These are phyloP conservation scores for Hippocampus comes DNA, from an alignment of 2,113 vertebrate species.

Conservation along the genomic window DNA sequence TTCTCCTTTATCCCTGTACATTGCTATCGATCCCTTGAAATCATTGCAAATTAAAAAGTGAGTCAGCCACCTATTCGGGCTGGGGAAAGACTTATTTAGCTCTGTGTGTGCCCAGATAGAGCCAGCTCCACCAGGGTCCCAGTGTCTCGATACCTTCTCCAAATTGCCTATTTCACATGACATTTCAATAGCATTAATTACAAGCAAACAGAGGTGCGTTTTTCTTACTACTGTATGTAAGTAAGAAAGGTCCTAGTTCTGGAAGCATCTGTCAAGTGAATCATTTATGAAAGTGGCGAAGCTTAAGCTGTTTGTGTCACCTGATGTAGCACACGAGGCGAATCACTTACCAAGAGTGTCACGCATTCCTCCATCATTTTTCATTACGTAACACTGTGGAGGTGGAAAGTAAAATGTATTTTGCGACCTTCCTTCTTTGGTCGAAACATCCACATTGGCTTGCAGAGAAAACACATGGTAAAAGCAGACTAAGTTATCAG, in stretches of 20 bases:
- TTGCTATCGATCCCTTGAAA: too few species aligned
- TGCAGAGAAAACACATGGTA: slow-evolving; percentile 28
- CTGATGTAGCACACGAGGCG: slow-evolving; percentile 1
- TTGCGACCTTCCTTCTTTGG: slow-evolving; percentile 10
- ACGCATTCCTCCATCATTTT: slow-evolving; percentile 27
- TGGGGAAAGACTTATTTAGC: too few species aligned
- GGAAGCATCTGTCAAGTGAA: slow-evolving; percentile 13
- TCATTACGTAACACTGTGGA: neutral
- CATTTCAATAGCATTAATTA: slow-evolving; percentile 2
- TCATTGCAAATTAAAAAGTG: too few species aligned
- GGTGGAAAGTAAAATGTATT: neutral
- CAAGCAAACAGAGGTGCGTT: neutral
- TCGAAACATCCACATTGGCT: neutral
- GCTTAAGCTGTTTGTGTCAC: slow-evolving; percentile 20
- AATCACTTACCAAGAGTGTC: slow-evolving; percentile 26
- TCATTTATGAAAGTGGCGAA: slow-evolving; percentile 24
- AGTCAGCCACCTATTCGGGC: too few species aligned
- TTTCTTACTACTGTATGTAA: slow-evolving; percentile 4
- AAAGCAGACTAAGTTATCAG: slow-evolving; percentile 33
- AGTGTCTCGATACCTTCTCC: neutral
- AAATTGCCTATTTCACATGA: slow-evolving; percentile 4
- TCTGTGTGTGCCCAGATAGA: neutral
- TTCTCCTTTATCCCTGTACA: too few species aligned
- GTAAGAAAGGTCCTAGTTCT: slow-evolving; percentile 14
- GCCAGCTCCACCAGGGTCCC: neutral